Evolutionary conservation across 2,888 invertebrate genomes (phyloP), one percentile per base, ranked within the genome.

Genomic region (Ceramica pisi): DNA sequence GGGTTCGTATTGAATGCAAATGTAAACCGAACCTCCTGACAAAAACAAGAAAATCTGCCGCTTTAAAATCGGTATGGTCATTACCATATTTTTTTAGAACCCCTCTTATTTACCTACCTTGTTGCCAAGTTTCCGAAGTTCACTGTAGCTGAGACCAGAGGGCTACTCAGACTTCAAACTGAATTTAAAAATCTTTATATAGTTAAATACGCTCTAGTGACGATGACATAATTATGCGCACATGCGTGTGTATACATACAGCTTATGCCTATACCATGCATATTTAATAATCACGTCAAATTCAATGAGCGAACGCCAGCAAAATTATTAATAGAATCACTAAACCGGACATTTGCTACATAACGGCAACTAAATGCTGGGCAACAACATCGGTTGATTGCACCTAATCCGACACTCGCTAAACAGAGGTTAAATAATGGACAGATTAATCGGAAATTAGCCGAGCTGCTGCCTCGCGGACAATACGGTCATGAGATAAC

Each of bases 391-490:
- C 75, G 81, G 82, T 63, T 76, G 82, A 82, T 83, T 82, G 79
- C 82, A 75, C 75, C 82, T 80, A 83, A 86, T 85, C 68, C 74
- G 65, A 71, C 57, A 75, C 78, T 75, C 74, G 72, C 63, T 79
- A 82, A 80, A 72, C 76, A 81, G 71, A 78, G 82, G 85, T 80
- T 83, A 82, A 80, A 87, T 86, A 87, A 86, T 85, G 79, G 78
- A 83, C 86, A 81, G 85, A 86, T 87, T 86, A 84, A 87, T 87
- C 78, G 81, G 82, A 83, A 86, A 87, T 87, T 87, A 84, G 84
- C 75, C 82, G 70, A 84, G 74, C 81, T 64, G 69, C 76, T 73
- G 78, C 72, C 82, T 80, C 74, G 71, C 71, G 77, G 77, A 81
- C 87, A 85, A 83, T 83, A 85, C 72, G 65, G 69, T 69, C 50